Percentiles rank a stretch among this genome's conserved stretches.
These are phyloP conservation scores for Suillia variegata DNA, from an alignment of 2,888 invertebrate species.

Conservation along the genomic window DNA sequence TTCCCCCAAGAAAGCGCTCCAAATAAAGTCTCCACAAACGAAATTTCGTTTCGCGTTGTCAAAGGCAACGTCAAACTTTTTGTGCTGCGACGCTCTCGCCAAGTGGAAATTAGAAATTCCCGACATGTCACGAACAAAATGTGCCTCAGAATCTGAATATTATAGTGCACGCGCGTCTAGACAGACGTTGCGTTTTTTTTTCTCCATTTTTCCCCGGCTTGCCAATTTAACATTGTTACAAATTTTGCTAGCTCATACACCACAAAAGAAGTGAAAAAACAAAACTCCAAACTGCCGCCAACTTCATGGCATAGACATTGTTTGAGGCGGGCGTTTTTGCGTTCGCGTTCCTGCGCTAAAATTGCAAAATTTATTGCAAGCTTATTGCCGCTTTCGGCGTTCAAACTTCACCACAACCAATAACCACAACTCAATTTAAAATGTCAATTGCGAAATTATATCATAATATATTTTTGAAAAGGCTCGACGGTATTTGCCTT, in stretches of 20 bases:
- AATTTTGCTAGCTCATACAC: background rate
- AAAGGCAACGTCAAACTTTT: no score
- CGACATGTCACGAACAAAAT: slow-evolving; percentile 24
- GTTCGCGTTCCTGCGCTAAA: background rate
- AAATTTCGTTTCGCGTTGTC: no score
- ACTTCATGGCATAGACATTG: background rate
- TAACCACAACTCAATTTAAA: slow-evolving; percentile 28
- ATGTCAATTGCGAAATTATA: slow-evolving; percentile 28
- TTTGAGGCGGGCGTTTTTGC: background rate
- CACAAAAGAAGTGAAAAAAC: no score
- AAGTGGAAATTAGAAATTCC: slow-evolving; percentile 24
- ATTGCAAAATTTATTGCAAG: background rate
- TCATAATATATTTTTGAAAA: no score
- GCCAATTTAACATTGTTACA: background rate
- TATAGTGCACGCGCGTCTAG: slow-evolving; percentile 19
- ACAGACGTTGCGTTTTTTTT: slow-evolving; percentile 9
- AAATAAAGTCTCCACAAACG: no score
- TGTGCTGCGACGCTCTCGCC: no score
- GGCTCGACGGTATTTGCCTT: no score
- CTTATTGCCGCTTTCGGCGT: background rate
- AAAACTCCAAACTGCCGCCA: no score
- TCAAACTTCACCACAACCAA: slow-evolving; percentile 3
- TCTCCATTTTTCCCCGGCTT: background rate
- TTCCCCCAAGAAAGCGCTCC: no score
- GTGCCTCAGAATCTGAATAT: slow-evolving; percentile 13